Conservation (phyloP, 1,140 invertebrate genomes). For the Atopsyche davidsoni region DNA sequence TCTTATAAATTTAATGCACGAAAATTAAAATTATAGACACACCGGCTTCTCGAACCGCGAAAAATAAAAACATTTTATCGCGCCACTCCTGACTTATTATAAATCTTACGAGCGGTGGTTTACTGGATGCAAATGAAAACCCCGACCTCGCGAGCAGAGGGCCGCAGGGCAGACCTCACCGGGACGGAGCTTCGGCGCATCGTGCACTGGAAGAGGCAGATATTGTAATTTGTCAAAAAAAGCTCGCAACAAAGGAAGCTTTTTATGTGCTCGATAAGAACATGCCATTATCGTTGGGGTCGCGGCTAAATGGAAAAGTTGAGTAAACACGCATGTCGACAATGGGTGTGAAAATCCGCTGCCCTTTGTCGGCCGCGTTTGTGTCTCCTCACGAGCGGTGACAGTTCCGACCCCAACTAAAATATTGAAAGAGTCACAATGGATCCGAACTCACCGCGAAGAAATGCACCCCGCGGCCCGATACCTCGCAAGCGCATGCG, state of each 20-base stretch:
- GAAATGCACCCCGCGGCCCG: conserved; percentile 16
- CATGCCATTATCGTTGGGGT: conserved; percentile 10
- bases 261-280: conserved; percentile 25
- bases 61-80: too few species aligned
- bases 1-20: too few species aligned
- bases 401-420: conserved; percentile 14
- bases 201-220: conserved; percentile 13
- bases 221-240: conserved; percentile 25
- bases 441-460: conserved; percentile 21
- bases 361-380: conserved; percentile 24
- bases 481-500: too few species aligned
- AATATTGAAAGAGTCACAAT: conserved; percentile 23
- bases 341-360: conserved; percentile 29
- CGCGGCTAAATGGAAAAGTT: conserved; percentile 21
- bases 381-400: conserved; percentile 11
- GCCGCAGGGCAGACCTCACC: too few species aligned
- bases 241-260: conserved; percentile 13
- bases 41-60: too few species aligned
- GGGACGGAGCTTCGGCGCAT: background rate
- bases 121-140: too few species aligned
- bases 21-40: too few species aligned
- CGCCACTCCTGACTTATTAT: too few species aligned
- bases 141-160: too few species aligned
- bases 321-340: conserved; percentile 27
- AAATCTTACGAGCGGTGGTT: too few species aligned